phyloP scores from a whole-genome alignment of 2,113 vertebrate species.

The Bubo blakistoni region DNA sequence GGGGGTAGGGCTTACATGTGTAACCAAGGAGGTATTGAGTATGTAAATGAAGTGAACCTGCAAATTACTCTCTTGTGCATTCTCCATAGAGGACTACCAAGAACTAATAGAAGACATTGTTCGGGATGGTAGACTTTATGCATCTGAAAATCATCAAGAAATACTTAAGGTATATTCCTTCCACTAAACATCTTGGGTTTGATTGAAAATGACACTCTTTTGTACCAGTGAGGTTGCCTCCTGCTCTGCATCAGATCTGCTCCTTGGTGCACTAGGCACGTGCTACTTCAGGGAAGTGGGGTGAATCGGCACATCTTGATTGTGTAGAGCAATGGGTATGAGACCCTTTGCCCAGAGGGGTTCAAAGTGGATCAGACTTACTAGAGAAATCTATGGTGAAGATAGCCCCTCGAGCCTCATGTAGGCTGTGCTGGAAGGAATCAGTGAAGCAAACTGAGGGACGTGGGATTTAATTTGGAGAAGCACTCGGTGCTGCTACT shows the following conservation, averaged over 20 bases:
- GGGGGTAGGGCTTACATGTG: background rate
- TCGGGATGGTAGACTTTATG: slow-evolving; percentile 94
- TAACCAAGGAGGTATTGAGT: background rate
- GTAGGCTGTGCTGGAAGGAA: background rate
- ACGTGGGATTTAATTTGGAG: background rate
- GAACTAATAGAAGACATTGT: slow-evolving; percentile 98
- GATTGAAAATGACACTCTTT: background rate
- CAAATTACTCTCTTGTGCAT: slow-evolving; percentile 36
- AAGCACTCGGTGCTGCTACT: background rate
- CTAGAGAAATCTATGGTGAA: background rate
- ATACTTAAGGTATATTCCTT: slow-evolving; percentile 87
- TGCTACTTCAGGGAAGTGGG: background rate
- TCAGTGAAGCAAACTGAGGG: background rate
- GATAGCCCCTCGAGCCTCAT: background rate
- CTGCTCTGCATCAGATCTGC: background rate
- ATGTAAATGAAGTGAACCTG: background rate
- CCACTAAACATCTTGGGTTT: background rate
- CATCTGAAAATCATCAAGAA: slow-evolving; percentile 98
- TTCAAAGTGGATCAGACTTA: background rate
- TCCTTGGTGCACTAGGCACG: background rate
- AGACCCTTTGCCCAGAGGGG: background rate
- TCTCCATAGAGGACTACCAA: slow-evolving; percentile 92
- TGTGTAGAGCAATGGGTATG: background rate
- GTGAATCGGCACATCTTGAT: background rate
- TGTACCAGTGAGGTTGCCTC: background rate